phyloP scores from a whole-genome alignment of 2,113 vertebrate species.

The Felis chaus region DNA sequence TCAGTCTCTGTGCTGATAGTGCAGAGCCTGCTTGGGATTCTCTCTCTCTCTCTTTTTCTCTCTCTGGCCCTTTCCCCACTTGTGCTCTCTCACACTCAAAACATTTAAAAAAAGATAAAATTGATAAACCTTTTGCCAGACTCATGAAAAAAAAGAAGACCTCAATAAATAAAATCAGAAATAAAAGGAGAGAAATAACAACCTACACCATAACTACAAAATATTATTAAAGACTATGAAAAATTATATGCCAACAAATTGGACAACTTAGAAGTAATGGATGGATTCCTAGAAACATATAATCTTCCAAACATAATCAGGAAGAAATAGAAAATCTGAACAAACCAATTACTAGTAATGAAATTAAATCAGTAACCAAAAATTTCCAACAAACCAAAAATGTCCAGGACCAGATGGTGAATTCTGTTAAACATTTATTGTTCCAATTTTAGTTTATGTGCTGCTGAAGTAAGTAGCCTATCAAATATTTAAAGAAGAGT shows the following conservation, averaged over 20 bases:
- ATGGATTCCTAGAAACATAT: not conserved
- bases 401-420: not conserved
- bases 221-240: not conserved
- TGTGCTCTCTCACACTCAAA: too few species aligned
- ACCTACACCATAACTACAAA: not conserved
- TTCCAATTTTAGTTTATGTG: not conserved
- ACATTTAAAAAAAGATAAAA: not conserved
- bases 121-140: not conserved
- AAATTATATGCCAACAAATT: not conserved
- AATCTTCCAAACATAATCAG: not conserved
- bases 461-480: not conserved
- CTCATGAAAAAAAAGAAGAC: not conserved
- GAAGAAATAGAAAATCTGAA: not conserved
- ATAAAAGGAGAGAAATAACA: not conserved
- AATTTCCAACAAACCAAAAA: not conserved
- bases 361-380: not conserved
- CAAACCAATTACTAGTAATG: not conserved
- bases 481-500: not conserved
- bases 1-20: too few species aligned
- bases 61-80: too few species aligned
- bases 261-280: not conserved
- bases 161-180: not conserved
- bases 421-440: not conserved
- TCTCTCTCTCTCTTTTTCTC: too few species aligned
- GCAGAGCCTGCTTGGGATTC: too few species aligned